Evolutionary conservation across 2,888 invertebrate genomes (phyloP), one percentile per base, ranked within the genome.

Genomic region (Orthosia gothica): DNA sequence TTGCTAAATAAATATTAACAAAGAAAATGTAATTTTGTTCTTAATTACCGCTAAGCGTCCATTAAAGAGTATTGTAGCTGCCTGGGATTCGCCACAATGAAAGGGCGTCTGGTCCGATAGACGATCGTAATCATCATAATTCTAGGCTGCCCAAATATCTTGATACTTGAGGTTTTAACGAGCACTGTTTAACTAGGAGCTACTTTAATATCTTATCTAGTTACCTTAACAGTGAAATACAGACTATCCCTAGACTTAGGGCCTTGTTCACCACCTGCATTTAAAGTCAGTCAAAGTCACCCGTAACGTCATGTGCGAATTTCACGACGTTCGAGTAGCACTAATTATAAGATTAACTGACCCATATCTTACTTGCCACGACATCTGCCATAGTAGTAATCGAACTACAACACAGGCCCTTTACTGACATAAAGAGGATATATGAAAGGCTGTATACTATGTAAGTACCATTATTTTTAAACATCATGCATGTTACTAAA

Each of bases 21-120:
- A 74, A 82, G 82, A 78, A 74, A 82, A 64, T 70, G 57, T 64
- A 74, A 81, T 82, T 74, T 58, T 58, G 64, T 65, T 55, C 61
- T 70, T 79, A 79, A 82, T 82, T 70, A 74, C 55, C 26, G 4
- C 58, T 47, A 26, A 74, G 47, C 45, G 70, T 20, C 73, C 23
- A 63, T 80, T 77, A 47, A 50, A 40, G 50, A 47, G 18, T 23
- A 13, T 59, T 49, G 32, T 26, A 18, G 23, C 32, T 26, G 54
- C 55, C 50, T 79, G 23, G 20, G 18, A 69, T 57, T 15, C 11
- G 18, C 70, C 62, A 45, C 40, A 70, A 66, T 62, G 54, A 70
- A 76, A 81, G 18, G 47, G 59, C 45, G 50, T 45, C 61, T n/a
- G 32, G 45, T 55, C 18, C 40, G 45, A 75, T 62, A n/a, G 66